These are phyloP conservation scores for Aleadryas rufinucha DNA, from an alignment of 2,113 vertebrate genomes.

Conservation along the genomic window DNA sequence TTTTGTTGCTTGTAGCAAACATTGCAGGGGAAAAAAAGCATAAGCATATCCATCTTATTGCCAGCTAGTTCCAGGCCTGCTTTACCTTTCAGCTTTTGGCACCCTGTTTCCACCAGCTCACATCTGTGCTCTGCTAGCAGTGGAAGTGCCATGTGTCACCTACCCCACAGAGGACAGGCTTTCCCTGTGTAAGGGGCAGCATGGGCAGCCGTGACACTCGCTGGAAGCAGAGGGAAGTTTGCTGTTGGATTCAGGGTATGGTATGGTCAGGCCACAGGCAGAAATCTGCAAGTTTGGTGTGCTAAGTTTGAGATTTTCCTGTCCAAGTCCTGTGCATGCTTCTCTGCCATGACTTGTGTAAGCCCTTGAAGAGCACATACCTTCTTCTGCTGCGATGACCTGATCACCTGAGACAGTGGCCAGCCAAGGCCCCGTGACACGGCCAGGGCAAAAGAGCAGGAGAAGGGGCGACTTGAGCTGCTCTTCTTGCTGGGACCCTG, in stretches of 20 bases:
- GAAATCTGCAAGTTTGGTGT: neutral
- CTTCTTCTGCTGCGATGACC: neutral
- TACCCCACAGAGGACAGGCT: neutral
- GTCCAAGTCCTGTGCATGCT: neutral
- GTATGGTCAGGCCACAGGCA: neutral
- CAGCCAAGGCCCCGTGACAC: neutral
- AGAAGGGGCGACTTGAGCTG: fast-evolving
- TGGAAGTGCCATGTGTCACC: neutral
- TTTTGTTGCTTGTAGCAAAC: slow-evolving; percentile 37
- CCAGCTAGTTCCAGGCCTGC: neutral
- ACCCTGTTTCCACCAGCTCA: neutral
- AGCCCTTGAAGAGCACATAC: neutral
- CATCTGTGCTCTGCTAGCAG: neutral
- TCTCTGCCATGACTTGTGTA: neutral
- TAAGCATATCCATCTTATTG: neutral
- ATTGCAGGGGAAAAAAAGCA: neutral
- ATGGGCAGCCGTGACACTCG: fast-evolving
- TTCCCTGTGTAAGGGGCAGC: neutral
- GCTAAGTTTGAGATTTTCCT: neutral
- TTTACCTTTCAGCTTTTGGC: neutral
- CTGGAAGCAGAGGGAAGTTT: neutral
- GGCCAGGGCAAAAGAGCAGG: neutral
- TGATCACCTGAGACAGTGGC: fast-evolving
- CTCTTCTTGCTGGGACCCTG: neutral
- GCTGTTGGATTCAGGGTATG: neutral